Evolutionary conservation across 2,113 vertebrate species (phyloP).

Genomic region (Phasianus colchicus): DNA sequence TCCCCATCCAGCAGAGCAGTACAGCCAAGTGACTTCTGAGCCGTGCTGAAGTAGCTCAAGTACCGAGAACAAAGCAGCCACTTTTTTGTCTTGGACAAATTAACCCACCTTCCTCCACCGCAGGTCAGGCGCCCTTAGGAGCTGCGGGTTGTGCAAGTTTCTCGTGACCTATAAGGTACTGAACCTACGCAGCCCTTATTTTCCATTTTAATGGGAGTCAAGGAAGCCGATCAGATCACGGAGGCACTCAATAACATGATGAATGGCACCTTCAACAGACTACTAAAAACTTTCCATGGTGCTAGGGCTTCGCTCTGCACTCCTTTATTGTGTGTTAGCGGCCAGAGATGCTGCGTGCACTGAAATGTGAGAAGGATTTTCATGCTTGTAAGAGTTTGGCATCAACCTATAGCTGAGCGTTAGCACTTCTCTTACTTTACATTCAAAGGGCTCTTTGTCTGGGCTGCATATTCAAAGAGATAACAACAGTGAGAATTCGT

Average conservation of each 20-base stretch:
- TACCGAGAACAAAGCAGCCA: not conserved
- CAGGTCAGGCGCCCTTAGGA: not conserved
- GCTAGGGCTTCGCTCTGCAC: not conserved
- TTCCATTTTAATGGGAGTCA: not conserved
- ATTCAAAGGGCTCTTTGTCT: not conserved
- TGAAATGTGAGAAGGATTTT: slow-evolving; percentile 7
- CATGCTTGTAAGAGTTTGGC: not conserved
- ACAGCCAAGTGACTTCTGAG: not conserved
- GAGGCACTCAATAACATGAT: not conserved
- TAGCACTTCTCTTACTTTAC: not conserved
- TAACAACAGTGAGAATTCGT: not conserved
- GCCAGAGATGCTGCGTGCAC: not conserved
- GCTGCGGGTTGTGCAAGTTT: not conserved
- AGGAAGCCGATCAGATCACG: not conserved
- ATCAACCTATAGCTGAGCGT: not conserved
- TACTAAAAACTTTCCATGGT: not conserved
- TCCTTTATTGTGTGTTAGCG: not conserved
- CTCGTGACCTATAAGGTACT: not conserved
- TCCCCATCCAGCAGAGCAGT: not conserved
- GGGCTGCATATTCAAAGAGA: not conserved
- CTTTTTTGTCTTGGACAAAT: not conserved
- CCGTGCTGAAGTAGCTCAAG: not conserved
- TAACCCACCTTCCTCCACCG: not conserved
- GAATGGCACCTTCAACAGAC: not conserved
- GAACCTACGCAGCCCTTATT: not conserved